These are phyloP conservation scores for Amblyornis subalaris DNA, from an alignment of 2,113 vertebrate species.

Conservation along the genomic window DNA sequence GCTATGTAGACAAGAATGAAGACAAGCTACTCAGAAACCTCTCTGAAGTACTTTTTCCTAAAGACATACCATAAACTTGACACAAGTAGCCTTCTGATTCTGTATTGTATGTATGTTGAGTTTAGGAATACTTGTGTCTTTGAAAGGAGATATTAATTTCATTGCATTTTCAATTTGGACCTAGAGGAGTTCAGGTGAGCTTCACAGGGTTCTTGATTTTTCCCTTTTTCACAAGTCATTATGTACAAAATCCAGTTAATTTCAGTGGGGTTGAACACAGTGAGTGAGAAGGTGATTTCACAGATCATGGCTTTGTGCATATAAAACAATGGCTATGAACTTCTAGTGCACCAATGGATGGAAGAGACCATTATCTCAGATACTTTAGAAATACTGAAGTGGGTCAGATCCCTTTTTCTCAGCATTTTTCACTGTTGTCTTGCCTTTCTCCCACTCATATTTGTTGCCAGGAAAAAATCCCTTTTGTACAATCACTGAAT, in stretches of 20 bases:
- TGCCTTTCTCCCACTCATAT: neutral
- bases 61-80: neutral
- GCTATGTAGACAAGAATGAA: neutral
- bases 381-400: neutral
- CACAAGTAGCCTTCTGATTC: neutral
- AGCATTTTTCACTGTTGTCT: neutral
- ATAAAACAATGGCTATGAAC: neutral
- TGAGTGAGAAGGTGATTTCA: neutral
- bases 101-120: neutral
- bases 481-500: neutral
- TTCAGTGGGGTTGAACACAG: neutral
- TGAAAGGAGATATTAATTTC: neutral
- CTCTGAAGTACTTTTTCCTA: neutral
- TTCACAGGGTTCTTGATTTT: rapidly evolving
- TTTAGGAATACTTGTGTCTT: neutral
- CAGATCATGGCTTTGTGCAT: neutral
- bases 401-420: neutral
- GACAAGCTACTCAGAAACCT: neutral
- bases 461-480: neutral
- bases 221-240: neutral
- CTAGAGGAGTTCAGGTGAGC: neutral
- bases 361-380: neutral
- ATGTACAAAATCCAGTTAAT: neutral
- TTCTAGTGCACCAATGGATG: neutral
- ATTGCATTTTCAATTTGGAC: neutral